Conservation (phyloP, 2,113 vertebrate genomes). For the Camarhynchus parvulus region DNA sequence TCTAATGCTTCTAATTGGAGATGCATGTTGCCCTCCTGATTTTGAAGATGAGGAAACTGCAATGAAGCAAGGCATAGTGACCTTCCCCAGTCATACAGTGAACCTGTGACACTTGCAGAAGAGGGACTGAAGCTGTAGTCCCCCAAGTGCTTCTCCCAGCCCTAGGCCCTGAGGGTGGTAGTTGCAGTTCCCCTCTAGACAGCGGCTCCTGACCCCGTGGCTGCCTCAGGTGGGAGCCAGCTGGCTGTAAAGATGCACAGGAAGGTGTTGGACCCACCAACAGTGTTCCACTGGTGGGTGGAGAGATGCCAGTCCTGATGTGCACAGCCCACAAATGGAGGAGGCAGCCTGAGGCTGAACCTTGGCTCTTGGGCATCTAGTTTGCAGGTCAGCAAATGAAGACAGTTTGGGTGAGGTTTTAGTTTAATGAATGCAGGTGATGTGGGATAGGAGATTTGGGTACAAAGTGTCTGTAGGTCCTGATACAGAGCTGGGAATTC, state of each 20-base stretch:
- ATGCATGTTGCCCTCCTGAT: background rate
- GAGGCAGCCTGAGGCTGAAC: background rate
- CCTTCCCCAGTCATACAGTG: background rate
- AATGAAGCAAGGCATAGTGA: background rate
- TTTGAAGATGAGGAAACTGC: background rate
- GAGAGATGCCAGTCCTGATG: background rate
- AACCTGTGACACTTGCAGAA: background rate
- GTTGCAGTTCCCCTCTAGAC: background rate
- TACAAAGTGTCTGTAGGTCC: background rate
- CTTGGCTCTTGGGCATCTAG: background rate
- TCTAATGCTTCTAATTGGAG: background rate
- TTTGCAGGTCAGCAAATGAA: background rate
- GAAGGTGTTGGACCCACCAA: background rate
- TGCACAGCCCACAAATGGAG: background rate
- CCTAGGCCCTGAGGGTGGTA: too few species aligned
- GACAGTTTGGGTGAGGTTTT: background rate
- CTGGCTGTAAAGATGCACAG: rapidly evolving
- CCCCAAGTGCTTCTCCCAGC: background rate
- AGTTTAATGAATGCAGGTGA: background rate
- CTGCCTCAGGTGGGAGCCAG: background rate
- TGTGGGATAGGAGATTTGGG: background rate
- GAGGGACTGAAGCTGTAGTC: background rate
- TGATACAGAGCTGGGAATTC: background rate
- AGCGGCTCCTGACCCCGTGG: rapidly evolving
- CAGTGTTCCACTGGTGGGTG: background rate